These are phyloP conservation scores for Dermolepida albohirtum DNA, from an alignment of 2,888 invertebrate species.

Conservation along the genomic window DNA sequence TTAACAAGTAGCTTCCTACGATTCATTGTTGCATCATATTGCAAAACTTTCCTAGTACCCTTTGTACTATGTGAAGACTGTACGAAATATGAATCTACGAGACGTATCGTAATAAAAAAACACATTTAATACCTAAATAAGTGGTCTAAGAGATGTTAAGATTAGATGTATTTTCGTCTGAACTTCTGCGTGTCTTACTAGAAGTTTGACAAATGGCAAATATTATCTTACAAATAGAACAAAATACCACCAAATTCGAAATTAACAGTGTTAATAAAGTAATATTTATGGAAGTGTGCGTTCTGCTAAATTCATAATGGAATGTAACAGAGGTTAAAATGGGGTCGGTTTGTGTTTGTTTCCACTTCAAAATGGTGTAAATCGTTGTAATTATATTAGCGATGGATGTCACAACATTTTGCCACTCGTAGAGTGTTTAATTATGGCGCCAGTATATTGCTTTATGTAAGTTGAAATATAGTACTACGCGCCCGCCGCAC, in stretches of 20 bases:
- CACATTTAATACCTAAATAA: too few relatives aligned
- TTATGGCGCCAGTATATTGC: conserved; percentile 29
- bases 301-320: conserved; percentile 31
- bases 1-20: too few relatives aligned
- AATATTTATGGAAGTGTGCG: conserved; percentile 26
- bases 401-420: conserved; percentile 48
- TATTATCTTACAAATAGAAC: too few relatives aligned
- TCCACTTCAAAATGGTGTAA: conserved; percentile 39
- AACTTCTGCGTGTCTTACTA: too few relatives aligned
- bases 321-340: conserved; percentile 37
- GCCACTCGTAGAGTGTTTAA: conserved; percentile 51
- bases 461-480: conserved; percentile 5
- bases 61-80: too few relatives aligned
- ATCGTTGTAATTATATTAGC: conserved; percentile 46
- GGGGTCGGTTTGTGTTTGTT: conserved; percentile 35
- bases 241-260: conserved; percentile 7
- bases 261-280: conserved; percentile 32
- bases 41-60: too few relatives aligned
- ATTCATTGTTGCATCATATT: too few relatives aligned
- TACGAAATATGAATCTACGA: too few relatives aligned
- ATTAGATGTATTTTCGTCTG: too few relatives aligned
- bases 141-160: too few relatives aligned
- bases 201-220: too few relatives aligned
- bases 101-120: too few relatives aligned
- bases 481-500: conserved; percentile 24